These are phyloP conservation scores for Rapana venosa DNA, from an alignment of 2,888 invertebrate genomes.

Conservation along the genomic window DNA sequence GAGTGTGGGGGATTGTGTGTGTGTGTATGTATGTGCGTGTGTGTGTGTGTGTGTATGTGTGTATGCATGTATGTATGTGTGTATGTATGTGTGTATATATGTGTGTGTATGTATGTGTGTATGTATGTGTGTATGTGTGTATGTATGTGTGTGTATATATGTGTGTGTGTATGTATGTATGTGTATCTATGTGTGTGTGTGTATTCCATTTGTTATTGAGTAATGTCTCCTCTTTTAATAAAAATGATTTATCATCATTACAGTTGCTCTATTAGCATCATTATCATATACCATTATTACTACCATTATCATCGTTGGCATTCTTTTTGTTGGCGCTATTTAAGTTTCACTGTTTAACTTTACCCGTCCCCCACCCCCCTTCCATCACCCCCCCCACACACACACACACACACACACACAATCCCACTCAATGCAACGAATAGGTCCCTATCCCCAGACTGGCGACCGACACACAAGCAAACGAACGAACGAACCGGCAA, in stretches of 20 bases:
- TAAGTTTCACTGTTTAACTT: too few relatives aligned
- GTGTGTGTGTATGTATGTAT: constrained; percentile 10
- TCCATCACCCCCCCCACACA: neutral
- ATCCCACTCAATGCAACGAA: too few relatives aligned
- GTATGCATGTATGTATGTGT: constrained; percentile 8
- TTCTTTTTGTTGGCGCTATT: too few relatives aligned
- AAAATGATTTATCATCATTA: too few relatives aligned
- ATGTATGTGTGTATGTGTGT: constrained; percentile 17
- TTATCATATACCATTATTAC: too few relatives aligned
- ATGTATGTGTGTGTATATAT: constrained; percentile 14
- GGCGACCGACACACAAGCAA: too few relatives aligned
- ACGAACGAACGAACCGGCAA: too few relatives aligned
- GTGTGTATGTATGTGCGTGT: constrained; percentile 22
- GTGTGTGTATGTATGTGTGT: constrained; percentile 16
- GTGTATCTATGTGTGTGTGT: constrained; percentile 19
- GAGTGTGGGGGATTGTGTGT: neutral
- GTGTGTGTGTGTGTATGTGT: constrained; percentile 22
- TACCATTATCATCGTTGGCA: too few relatives aligned
- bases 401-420: constrained; percentile 18
- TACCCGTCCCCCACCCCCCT: too few relatives aligned
- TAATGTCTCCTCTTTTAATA: too few relatives aligned
- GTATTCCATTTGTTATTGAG: neutral
- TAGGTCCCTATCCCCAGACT: too few relatives aligned
- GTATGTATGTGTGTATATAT: constrained; percentile 13
- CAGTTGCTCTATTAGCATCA: too few relatives aligned